These are phyloP conservation scores for Dolichotis patagonum DNA, from an alignment of 2,113 vertebrate species.

Conservation along the genomic window DNA sequence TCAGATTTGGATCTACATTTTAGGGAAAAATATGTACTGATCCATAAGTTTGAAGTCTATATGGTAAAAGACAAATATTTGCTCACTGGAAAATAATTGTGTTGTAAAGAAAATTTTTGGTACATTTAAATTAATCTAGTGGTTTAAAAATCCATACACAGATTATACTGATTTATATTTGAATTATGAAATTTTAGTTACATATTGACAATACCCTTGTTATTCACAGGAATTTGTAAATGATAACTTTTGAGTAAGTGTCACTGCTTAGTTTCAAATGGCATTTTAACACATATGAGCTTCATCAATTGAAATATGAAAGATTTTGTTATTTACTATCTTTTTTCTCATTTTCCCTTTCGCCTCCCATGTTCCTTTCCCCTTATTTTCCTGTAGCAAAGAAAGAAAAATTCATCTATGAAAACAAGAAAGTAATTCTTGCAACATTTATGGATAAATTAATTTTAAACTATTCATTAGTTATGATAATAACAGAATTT, in stretches of 20 bases:
- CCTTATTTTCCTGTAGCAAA: conserved; percentile 71
- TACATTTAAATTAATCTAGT: not conserved
- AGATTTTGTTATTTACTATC: conserved; percentile 72
- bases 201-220: conserved; percentile 66
- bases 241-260: conserved; percentile 26
- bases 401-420: conserved; percentile 75
- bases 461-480: not conserved
- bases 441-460: not conserved
- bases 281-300: conserved; percentile 27
- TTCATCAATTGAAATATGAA: conserved; percentile 75
- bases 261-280: conserved; percentile 77
- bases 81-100: no score
- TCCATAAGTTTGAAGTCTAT: not conserved
- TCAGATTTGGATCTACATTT: not conserved
- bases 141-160: conserved; percentile 46
- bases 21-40: not conserved
- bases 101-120: not conserved
- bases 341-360: no score
- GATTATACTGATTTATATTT: conserved; percentile 68
- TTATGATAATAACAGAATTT: not conserved
- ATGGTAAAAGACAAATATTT: not conserved
- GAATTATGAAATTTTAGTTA: conserved; percentile 74
- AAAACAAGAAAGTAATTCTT: not conserved
- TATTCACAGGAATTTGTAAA: conserved; percentile 78
- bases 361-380: no score